A percentile compares a stretch with the other conserved stretches of the same genome.
phyloP scores from a whole-genome alignment of 2,113 vertebrate species.

The Columbina picui region DNA sequence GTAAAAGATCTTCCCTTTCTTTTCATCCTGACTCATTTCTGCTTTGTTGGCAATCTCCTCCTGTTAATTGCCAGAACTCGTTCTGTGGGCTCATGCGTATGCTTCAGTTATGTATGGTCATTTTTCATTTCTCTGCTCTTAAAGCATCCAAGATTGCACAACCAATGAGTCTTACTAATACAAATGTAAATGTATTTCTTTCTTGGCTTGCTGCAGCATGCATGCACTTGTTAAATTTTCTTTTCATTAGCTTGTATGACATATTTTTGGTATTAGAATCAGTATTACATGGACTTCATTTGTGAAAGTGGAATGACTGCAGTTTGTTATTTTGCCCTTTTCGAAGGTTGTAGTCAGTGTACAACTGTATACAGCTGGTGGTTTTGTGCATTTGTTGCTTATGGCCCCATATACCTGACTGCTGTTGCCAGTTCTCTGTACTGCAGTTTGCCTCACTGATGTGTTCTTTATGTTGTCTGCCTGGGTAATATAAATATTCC shows the following conservation, averaged over 20 bases:
- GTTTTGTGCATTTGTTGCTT: background rate
- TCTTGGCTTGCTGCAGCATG: conserved; percentile 17
- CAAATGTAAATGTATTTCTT: conserved; percentile 27
- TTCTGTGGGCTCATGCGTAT: background rate
- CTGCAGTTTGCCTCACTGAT: background rate
- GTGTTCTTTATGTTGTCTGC: background rate
- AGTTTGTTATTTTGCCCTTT: background rate
- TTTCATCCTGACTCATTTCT: background rate
- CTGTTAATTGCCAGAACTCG: background rate
- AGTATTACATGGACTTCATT: background rate
- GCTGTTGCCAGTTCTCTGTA: background rate
- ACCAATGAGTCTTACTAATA: conserved; percentile 8
- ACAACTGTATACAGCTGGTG: background rate
- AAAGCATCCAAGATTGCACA: background rate
- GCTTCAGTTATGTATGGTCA: background rate
- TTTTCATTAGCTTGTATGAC: conserved; percentile 40
- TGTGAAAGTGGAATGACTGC: background rate
- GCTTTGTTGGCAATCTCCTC: background rate
- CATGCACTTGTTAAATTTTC: background rate
- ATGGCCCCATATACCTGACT: background rate
- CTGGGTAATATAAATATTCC: conserved; percentile 27
- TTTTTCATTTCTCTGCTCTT: conserved; percentile 13
- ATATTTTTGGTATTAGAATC: conserved; percentile 23
- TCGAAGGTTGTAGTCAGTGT: background rate
- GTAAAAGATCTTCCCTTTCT: background rate